A percentile compares a stretch with the other conserved stretches of the same genome.
Conservation (phyloP, 2,113 vertebrate genomes). For the Sprattus sprattus region DNA sequence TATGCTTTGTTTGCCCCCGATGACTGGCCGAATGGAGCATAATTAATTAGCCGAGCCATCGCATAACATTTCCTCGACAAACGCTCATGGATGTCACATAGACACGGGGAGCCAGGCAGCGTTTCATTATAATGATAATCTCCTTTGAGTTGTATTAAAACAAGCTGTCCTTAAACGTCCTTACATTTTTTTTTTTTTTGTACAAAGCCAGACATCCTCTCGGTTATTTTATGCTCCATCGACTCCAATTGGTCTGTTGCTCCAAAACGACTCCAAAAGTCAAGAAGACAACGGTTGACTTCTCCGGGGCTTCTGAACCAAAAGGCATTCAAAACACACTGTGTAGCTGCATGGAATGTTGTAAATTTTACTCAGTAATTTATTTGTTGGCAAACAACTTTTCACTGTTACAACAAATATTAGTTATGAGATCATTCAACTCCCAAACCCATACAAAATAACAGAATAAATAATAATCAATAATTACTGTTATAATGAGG, state of each 20-base stretch:
- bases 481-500: slow-evolving; percentile 74
- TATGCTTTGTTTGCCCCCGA: slow-evolving; percentile 42
- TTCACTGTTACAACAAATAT: slow-evolving; percentile 99
- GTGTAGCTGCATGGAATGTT: slow-evolving; percentile 63
- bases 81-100: background rate
- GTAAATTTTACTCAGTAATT: slow-evolving; percentile 94
- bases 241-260: background rate
- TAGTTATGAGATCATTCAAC: slow-evolving; percentile 99
- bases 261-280: background rate
- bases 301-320: background rate
- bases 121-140: no score
- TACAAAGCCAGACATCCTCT: background rate
- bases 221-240: background rate
- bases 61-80: background rate
- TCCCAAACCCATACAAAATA: slow-evolving; percentile 94
- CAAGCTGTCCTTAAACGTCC: background rate
- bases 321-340: slow-evolving; percentile 54
- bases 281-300: background rate
- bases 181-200: no score
- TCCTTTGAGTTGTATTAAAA: background rate
- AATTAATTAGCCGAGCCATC: slow-evolving; percentile 39
- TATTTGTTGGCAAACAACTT: slow-evolving; percentile 99
- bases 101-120: background rate
- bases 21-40: slow-evolving; percentile 34
- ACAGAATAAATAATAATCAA: slow-evolving; percentile 93